Base-by-base conservation (phyloP, 1,140 invertebrate genomes). In the Drosophila truncata region DNA sequence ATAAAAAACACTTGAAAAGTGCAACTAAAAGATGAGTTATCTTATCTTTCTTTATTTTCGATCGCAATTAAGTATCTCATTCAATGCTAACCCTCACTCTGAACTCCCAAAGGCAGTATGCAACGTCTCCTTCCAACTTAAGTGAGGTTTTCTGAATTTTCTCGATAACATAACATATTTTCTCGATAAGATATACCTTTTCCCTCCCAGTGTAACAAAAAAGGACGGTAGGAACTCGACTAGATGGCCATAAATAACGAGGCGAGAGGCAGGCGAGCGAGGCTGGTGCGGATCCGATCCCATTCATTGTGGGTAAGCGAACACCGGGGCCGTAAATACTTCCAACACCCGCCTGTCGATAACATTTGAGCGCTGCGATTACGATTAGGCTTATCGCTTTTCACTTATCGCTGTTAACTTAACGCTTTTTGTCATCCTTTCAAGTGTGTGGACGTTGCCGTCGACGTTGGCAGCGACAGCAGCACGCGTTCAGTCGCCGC, bases 401-500 rank as follows among this genome's bases (percentile, higher is more conserved):
- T 25, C 33, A 41, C 63, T 25, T 55, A 55, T 55, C 52, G 52
- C 33, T 55, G 52, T 55, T 55, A 55, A 55, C 39, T 27, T 72
- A 72, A 71, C 69, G 44, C 70, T 61, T 72, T 65, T 60, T 50
- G 52, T 72, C 66, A 72, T 72, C 66, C 70, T 49, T 42, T 55
- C 20, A 55, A 55, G 52, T 35, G 33, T 8, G n/a, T 23, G 20
- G 25, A 41, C 14, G 11, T 16, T 31, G 31, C 20, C 41, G 57
- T 31, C 44, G 23, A 54, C 44, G 44, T 8, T 11, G 27, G 13
- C 55, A 1, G 16, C 39, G 29, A 29, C 57, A 27, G 55, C 18
- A 57, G 67, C 83, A 86, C 71, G 83, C 80, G 80, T 77, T 80
- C 83, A 87, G 82, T 73, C 75, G 76, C 80, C 63, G 66, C 65